Conservation (phyloP, 2,888 invertebrate species). For the Tachina fera region DNA sequence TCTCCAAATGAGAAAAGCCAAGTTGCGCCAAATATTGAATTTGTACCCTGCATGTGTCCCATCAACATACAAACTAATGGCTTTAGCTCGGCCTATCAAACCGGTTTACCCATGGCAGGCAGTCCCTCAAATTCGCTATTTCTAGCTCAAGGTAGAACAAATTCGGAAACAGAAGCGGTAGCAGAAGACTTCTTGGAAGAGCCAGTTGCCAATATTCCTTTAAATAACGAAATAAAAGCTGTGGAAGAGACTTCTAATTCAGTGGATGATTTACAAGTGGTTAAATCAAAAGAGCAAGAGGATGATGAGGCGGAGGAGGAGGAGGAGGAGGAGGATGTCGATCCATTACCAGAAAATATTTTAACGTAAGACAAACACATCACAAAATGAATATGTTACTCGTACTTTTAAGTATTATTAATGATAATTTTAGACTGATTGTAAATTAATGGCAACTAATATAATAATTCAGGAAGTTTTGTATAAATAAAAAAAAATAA, state of each 20-base stretch:
- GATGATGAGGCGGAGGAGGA: not conserved
- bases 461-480: constrained; percentile 5
- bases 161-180: constrained; percentile 50
- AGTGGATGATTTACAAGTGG: constrained; percentile 32
- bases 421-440: constrained; percentile 68
- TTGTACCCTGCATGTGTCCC: constrained; percentile 82
- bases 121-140: constrained; percentile 56
- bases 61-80: constrained; percentile 75
- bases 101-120: constrained; percentile 54
- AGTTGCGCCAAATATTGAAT: constrained; percentile 73
- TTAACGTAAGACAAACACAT: constrained; percentile 14
- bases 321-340: no score
- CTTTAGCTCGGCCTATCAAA: constrained; percentile 46
- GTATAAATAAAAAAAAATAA: not conserved
- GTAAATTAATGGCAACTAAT: constrained; percentile 43
- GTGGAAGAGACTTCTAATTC: constrained; percentile 10
- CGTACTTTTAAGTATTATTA: constrained; percentile 63
- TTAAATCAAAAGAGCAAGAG: constrained; percentile 16
- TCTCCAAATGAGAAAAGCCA: constrained; percentile 13
- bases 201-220: not conserved
- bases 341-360: not conserved
- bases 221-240: not conserved
- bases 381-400: constrained; percentile 3
- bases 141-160: constrained; percentile 67
- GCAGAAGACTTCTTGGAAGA: constrained; percentile 59